Evolutionary conservation across 1,140 invertebrate species (phyloP).

Genomic region (Diachasmimorpha longicaudata): DNA sequence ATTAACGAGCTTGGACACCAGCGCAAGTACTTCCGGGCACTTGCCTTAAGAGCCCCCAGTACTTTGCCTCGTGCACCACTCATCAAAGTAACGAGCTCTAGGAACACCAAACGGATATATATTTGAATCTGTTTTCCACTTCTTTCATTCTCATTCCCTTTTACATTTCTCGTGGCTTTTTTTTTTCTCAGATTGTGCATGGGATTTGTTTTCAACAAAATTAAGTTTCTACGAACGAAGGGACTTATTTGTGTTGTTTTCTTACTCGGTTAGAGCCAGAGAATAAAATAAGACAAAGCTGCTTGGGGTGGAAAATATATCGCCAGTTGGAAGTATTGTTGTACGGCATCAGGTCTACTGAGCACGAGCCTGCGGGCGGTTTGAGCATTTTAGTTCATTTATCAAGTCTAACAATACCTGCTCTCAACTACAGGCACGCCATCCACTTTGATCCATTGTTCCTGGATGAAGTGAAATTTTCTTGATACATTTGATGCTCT

Average conservation of each 20-base stretch:
- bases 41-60: neutral
- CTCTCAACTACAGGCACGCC: neutral
- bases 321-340: neutral
- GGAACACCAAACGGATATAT: neutral
- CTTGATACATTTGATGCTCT: neutral
- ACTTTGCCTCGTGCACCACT: neutral
- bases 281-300: neutral
- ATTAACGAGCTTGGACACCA: slow-evolving; percentile 4
- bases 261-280: neutral
- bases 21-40: neutral
- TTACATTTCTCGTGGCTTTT: neutral
- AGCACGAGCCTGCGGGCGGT: slow-evolving; percentile 1
- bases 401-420: slow-evolving; percentile 54
- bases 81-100: slow-evolving; percentile 4
- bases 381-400: slow-evolving; percentile 47
- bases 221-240: neutral
- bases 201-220: neutral
- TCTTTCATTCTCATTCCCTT: neutral
- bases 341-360: neutral
- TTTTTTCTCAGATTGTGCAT: neutral
- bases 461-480: neutral
- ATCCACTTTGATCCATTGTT: slow-evolving; percentile 5
- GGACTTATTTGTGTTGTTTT: neutral
- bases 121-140: neutral
- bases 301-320: neutral